These are phyloP conservation scores for Thysanoteuthis rhombus DNA, from an alignment of 2,888 invertebrate genomes.

Conservation along the genomic window DNA sequence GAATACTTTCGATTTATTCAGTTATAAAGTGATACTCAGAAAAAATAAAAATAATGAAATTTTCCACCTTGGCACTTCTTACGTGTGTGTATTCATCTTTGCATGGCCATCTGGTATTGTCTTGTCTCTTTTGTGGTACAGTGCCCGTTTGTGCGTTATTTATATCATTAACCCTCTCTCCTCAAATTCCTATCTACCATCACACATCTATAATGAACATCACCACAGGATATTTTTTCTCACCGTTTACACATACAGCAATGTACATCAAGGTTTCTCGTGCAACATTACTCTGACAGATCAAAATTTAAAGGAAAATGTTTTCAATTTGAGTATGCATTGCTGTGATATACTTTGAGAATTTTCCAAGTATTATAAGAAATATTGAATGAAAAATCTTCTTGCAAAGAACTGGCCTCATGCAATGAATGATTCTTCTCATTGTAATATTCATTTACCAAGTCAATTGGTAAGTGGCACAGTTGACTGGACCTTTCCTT, in stretches of 20 bases:
- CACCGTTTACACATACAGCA: background rate
- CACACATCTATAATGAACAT: background rate
- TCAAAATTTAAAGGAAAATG: background rate
- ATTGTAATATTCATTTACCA: background rate
- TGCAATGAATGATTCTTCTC: no score
- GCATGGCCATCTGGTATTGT: background rate
- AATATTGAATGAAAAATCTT: no score
- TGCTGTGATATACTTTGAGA: background rate
- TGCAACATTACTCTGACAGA: background rate
- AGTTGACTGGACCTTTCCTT: background rate
- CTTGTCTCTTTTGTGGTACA: background rate
- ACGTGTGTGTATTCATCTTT: background rate
- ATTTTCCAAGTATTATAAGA: background rate
- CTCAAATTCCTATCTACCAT: background rate
- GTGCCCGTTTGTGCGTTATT: background rate
- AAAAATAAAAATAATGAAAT: background rate
- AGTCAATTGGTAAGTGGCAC: background rate
- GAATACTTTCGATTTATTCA: background rate
- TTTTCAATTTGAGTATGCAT: background rate
- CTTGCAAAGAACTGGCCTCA: no score
- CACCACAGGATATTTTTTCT: background rate
- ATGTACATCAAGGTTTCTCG: background rate
- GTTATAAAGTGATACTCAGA: background rate
- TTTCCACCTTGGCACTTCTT: background rate
- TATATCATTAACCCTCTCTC: background rate